Evolutionary conservation across 2,888 invertebrate genomes (phyloP), one percentile per base, ranked within the genome.

Genomic region (Cantharis nigra): DNA sequence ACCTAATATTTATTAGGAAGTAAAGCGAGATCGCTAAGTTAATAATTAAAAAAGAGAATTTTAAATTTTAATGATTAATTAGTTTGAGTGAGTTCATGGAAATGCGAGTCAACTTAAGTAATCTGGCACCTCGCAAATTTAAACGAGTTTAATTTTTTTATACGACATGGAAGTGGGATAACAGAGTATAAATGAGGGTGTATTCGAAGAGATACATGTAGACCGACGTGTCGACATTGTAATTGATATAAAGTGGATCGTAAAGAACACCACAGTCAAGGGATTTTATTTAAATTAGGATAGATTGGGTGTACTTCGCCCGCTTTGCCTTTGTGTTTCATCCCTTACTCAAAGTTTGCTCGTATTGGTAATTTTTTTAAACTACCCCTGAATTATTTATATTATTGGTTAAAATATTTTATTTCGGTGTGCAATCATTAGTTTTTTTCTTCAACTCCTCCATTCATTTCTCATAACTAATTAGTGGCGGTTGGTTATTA

Each of bases 221-320:
- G 62, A 69, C 71, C 70, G 76, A 78, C 78, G 78, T 76, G 78
- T 71, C 76, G 78, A 76, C 74, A 16, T 74, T 74, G 64, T 78
- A 78, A 78, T 78, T 78, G 78, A 78, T 78, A 78, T 78, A 78
- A 78, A 78, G 78, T 76, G 78, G 78, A 78, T 76, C 78, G 76
- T 78, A 78, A 78, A 78, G 76, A 78, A 76, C 78, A 72, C 78
- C 78, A 74, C 76, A 78, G 78, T 76, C 76, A 71, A 30, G 79
- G 79, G 79, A 79, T 79, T 79, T 79, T 77, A 79, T 79, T 79
- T 79, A 79, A 79, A 79, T 79, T 79, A 79, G 79, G 75, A 79
- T 77, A 77, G 78, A 78, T 78, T 76, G 78, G 78, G 69, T 65
- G 73, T 74, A 76, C 69, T 74, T 78, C 76, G 74, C 73, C 26